Evolutionary conservation across 2,888 invertebrate species (phyloP), one percentile per base, ranked within the genome.

Genomic region (Pherbina coryleti): DNA sequence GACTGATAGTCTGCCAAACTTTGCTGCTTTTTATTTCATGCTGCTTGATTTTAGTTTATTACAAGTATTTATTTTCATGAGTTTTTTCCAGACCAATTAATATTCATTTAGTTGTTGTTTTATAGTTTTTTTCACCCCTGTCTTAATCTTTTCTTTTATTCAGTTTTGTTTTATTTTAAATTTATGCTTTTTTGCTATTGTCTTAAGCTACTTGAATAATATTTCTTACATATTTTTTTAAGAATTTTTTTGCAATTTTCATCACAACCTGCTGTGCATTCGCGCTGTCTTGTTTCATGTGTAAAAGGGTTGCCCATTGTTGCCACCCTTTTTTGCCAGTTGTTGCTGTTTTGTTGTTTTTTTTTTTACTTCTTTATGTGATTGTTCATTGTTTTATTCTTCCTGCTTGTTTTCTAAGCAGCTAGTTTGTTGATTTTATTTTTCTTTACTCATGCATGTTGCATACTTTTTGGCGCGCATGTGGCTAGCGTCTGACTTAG

Each of bases 391-490:
- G 22, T 60, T 28, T 14, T 25, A 1, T 28, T 9, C 28, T 31
- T 60, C 17, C 19, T 28, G 28, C 4, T 60, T 14, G 7, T 60
- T 17, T 60, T 60, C 25, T 28, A 19, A 14, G 28, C 4, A 60
- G 25, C 28, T 25, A 14, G 3, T 44, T 44, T 67, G 19, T 49
- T 49, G 22, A 8, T 37, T 31, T 66, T 22, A 5, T 22, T 67
- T 37, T n/a, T 22, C 14, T 28, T 4, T 28, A 28, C 28, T 22
- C 25, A 60, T 28, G 60, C 60, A 60, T 11, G 67, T 67, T 67
- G 67, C 67, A 67, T 67, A 49, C 49, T 37, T 67, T 67, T 67
- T 44, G 67, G 67, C 67, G 37, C 44, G 67, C 44, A 67, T 37
- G 25, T 19, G 22, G 22, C 44, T 44, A 37, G n/a, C 22, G 37